Evolutionary conservation across 64 coral and sea anemone species (phyloP), one percentile per base, ranked within the genome.

Genomic region (Platygyra sinensis): DNA sequence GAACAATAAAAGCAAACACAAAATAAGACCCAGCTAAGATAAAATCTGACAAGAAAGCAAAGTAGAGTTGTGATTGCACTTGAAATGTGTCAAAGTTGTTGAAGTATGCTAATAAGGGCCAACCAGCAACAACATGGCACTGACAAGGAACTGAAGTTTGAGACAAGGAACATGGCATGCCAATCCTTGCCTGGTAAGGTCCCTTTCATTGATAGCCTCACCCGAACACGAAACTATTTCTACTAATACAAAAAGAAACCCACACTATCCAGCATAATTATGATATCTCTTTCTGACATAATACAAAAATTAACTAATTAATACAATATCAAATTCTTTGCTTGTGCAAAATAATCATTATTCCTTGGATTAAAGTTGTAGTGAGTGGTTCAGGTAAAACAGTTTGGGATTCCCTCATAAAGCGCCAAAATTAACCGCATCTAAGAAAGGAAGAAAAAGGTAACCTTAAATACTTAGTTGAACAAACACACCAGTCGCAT

Each of bases 271-370:
- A 24, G n/a, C 49, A 28, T 29, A 54, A 10, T n/a, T 52, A 79
- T 57, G 10, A 57, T 46, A 15, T 61, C 78, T 69, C 22, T 69
- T 25, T 36, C 28, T 46, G 65, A 31, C 19, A 38, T 63, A 46
- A 46, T 83, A 80, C 80, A 69, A 83, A 83, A 83, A 65, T 82
- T 60, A 46, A 46, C 3, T 31, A 80, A 60, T 80, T 62, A 80
- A 80, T 19, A 80, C 28, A 32, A 25, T 83, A 83, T 83, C 59
- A 62, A 62, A 80, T 60, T 80, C 55, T 24, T 80, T 67, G 59
- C 17, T 10, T 12, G 80, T 83, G 80, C 33, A 83, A 83, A 83
- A 83, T 67, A 30, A 83, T 65, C 60, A 72, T 52, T 51, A 25
- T 69, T 42, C 81, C 28, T 29, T 17, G 29, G 24, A 80, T 8